phyloP scores from a whole-genome alignment of 2,113 vertebrate species.

The Puma concolor region DNA sequence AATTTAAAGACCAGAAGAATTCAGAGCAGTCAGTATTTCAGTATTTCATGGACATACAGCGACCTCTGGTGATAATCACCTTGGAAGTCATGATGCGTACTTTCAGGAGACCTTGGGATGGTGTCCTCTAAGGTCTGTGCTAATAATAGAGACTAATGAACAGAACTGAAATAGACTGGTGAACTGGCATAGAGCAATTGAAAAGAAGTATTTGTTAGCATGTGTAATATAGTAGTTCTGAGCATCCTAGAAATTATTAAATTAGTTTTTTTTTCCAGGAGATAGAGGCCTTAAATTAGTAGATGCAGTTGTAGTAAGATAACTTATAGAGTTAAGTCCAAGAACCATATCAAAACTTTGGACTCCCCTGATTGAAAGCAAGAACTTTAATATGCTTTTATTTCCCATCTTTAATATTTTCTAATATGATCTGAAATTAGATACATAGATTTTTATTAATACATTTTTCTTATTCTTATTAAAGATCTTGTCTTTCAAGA shows the following conservation, averaged over 20 bases:
- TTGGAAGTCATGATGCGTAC: neutral
- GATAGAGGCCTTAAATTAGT: neutral
- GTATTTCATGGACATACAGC: neutral
- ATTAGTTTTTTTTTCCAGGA: neutral
- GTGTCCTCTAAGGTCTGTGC: neutral
- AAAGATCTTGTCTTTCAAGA: constrained; percentile 38
- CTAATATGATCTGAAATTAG: constrained; percentile 23
- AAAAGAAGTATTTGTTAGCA: neutral
- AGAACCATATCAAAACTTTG: neutral
- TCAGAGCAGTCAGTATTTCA: neutral
- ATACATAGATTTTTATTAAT: constrained; percentile 6
- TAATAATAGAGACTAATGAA: neutral
- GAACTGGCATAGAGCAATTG: neutral
- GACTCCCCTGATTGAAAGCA: neutral
- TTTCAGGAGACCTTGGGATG: neutral
- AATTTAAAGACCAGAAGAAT: neutral
- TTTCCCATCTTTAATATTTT: constrained; percentile 24
- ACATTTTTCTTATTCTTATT: constrained; percentile 31
- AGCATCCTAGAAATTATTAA: neutral
- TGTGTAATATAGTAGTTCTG: neutral
- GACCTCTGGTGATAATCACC: neutral
- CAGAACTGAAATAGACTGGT: neutral
- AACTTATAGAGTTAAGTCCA: neutral
- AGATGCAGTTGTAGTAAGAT: neutral
- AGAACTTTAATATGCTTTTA: neutral